These are phyloP conservation scores for Sakesphorus luctuosus DNA, from an alignment of 2,113 vertebrate genomes.

Conservation along the genomic window DNA sequence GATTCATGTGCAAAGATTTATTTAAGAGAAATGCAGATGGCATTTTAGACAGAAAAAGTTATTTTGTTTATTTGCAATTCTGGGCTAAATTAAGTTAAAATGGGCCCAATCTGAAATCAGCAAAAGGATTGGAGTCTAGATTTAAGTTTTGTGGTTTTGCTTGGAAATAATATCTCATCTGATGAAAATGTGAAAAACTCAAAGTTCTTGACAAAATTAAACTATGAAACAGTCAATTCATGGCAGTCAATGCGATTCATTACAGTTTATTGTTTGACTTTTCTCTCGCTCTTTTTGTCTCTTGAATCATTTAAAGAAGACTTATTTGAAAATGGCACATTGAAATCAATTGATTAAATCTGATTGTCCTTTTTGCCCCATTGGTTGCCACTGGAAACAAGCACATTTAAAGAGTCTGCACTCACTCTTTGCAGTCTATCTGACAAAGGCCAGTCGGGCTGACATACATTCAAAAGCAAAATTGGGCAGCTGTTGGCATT, in stretches of 20 bases:
- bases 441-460: background rate
- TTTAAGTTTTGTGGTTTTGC: background rate
- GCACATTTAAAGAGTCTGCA: background rate
- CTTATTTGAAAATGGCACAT: background rate
- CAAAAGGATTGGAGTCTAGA: background rate
- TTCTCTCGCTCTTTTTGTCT: background rate
- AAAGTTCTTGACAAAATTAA: background rate
- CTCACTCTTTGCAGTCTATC: background rate
- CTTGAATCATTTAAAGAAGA: conserved; percentile 8
- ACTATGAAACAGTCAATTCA: background rate
- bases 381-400: conserved; percentile 31
- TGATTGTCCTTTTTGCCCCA: conserved; percentile 2
- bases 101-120: background rate
- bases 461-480: background rate
- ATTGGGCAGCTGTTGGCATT: background rate
- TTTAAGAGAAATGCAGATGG: background rate
- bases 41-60: background rate
- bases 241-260: background rate
- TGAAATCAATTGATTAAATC: conserved; percentile 6
- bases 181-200: background rate
- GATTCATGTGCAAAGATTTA: background rate
- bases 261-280: conserved; percentile 27
- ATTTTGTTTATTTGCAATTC: background rate
- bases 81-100: background rate
- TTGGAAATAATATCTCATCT: background rate